Percentiles rank a stretch among this genome's conserved stretches.
Evolutionary conservation across 2,888 invertebrate genomes (phyloP).

Genomic region (Lochmaea capreae): DNA sequence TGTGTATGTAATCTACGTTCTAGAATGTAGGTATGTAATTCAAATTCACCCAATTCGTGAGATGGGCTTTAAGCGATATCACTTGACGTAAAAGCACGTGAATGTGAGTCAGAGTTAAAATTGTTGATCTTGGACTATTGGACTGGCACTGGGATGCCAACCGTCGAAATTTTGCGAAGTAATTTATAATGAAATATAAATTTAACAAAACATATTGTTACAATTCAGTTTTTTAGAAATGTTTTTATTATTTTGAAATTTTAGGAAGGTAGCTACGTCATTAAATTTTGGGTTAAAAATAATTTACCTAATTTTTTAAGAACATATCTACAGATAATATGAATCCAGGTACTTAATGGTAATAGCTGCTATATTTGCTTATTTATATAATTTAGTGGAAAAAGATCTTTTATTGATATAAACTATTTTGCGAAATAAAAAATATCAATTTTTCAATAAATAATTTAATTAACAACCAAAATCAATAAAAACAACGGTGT

Average conservation of each 20-base stretch:
- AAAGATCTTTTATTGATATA: no score
- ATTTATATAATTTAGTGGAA: no score
- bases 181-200: background rate
- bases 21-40: background rate
- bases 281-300: no score
- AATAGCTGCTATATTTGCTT: no score
- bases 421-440: background rate
- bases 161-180: background rate
- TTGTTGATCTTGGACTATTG: background rate
- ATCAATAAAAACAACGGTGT: background rate
- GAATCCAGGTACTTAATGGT: no score
- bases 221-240: background rate
- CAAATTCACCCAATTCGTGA: background rate
- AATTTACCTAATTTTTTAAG: no score
- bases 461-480: conserved; percentile 9
- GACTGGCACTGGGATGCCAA: background rate
- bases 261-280: no score
- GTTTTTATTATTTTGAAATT: background rate
- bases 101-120: background rate
- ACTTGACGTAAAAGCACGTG: background rate
- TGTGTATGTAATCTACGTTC: background rate
- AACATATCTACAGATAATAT: no score
- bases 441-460: background rate
- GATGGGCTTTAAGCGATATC: background rate
- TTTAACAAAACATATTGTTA: background rate